A percentile compares a stretch with the other conserved stretches of the same genome.
These are phyloP conservation scores for Acanthochromis polyacanthus DNA, from an alignment of 2,113 vertebrate species.

Conservation along the genomic window DNA sequence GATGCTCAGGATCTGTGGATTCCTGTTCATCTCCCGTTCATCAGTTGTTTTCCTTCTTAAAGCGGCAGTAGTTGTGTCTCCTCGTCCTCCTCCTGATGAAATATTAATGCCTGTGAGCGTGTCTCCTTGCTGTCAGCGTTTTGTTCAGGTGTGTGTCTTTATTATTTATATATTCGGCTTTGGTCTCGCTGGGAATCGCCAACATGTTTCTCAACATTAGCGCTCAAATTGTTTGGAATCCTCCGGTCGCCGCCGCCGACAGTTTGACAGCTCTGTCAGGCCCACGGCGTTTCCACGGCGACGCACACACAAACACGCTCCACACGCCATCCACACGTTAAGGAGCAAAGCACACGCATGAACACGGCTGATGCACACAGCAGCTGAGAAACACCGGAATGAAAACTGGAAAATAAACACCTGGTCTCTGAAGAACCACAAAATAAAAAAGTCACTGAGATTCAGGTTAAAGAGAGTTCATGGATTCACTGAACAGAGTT, in stretches of 20 bases:
- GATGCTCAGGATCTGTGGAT: no score
- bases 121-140: constrained; percentile 74
- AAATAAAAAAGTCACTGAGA: no score
- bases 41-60: not conserved
- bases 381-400: not conserved
- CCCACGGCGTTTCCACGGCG: constrained; percentile 50
- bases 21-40: no score
- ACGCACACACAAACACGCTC: not conserved
- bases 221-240: constrained; percentile 78
- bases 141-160: constrained; percentile 69
- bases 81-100: constrained; percentile 61
- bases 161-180: constrained; percentile 76
- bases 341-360: not conserved
- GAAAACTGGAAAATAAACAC: no score
- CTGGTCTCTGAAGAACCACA: no score
- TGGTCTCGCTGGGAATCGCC: constrained; percentile 68
- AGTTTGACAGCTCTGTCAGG: constrained; percentile 77
- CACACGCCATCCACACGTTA: not conserved
- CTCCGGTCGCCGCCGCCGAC: constrained; percentile 57
- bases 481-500: no score
- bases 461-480: no score
- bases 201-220: constrained; percentile 78
- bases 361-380: not conserved
- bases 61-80: not conserved
- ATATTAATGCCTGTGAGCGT: constrained; percentile 70